Evolutionary conservation across 2,113 vertebrate species (phyloP), one percentile per base, ranked within the genome.

Genomic region (Eulemur macaco): DNA sequence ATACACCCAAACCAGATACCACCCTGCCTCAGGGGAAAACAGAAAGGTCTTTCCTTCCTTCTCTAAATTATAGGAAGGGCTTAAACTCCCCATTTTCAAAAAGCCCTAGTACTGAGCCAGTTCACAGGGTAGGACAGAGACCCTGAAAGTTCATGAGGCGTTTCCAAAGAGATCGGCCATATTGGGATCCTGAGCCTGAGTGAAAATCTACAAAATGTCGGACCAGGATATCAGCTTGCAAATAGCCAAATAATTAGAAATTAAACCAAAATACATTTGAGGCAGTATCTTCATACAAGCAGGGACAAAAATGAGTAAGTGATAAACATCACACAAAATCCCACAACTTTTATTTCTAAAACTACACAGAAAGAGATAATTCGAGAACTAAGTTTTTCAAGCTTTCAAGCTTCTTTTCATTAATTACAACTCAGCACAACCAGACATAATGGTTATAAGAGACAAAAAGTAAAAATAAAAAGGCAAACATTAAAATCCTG

Each of bases 131-230:
- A 78, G 25, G 3, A 7, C 20, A 73, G n/a, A 82, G 47, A 31
- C 27, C 42, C 25, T 52, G 29, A 64, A 42, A 87, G 21, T 47
- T 77, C 9, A 54, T 11, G 31, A 93, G 39, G 23, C 34, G 42
- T 66, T 71, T 74, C 80, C 63, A 60, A 29, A 64, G 6, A 3
- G 13, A 14, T 45, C 66, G 0, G n/a, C 85, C 86, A 95, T 82
- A 39, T 76, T 63, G 69, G n/a, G 50, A 63, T 45, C 18, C 60
- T 50, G 17, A 66, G 14, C 18, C 74, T 52, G 17, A 80, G 11
- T 37, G 39, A 47, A 73, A 83, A 31, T 77, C n/a, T 29, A 94
- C 52, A 91, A 96, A 82, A 96, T 89, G 73, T 83, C 54, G 6
- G 86, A 68, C 52, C 15, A 69, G 31, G 27, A 9, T n/a, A 17